Conservation (phyloP, 2,888 invertebrate species). For the Trachelus stipa region DNA sequence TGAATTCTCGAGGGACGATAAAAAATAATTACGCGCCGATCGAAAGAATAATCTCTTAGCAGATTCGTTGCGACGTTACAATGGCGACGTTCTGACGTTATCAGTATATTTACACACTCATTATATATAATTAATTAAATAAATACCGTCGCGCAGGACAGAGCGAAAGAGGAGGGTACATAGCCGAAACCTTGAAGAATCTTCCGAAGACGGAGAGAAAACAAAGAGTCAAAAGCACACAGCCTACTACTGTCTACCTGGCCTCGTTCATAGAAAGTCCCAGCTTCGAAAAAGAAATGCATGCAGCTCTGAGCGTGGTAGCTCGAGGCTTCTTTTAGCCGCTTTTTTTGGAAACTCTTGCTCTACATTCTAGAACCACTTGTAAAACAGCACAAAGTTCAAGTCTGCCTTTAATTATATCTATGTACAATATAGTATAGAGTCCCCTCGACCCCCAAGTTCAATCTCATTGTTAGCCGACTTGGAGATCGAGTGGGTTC, state of each 20-base stretch:
- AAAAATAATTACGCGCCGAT: not conserved
- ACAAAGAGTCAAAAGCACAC: not conserved
- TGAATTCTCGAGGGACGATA: not conserved
- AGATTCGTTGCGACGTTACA: not conserved
- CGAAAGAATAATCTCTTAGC: not conserved
- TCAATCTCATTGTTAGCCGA: too few relatives aligned
- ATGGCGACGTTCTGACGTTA: not conserved
- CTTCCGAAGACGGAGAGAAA: not conserved
- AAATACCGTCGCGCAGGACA: not conserved
- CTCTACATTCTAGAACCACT: not conserved
- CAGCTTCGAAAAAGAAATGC: not conserved
- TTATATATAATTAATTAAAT: not conserved
- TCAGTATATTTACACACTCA: not conserved
- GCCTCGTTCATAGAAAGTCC: not conserved
- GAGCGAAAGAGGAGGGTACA: too few relatives aligned
- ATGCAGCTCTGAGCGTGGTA: not conserved
- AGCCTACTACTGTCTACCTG: not conserved
- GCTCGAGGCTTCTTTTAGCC: not conserved
- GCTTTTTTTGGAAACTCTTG: not conserved
- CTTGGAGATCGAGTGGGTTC: too few relatives aligned
- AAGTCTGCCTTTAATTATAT: conserved; percentile 30
- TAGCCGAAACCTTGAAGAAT: not conserved
- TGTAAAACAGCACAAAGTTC: conserved; percentile 35
- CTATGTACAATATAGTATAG: conserved; percentile 35
- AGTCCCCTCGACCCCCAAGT: not conserved